Base-by-base conservation (phyloP, 2,888 invertebrate species). In the Linyphia triangularis region DNA sequence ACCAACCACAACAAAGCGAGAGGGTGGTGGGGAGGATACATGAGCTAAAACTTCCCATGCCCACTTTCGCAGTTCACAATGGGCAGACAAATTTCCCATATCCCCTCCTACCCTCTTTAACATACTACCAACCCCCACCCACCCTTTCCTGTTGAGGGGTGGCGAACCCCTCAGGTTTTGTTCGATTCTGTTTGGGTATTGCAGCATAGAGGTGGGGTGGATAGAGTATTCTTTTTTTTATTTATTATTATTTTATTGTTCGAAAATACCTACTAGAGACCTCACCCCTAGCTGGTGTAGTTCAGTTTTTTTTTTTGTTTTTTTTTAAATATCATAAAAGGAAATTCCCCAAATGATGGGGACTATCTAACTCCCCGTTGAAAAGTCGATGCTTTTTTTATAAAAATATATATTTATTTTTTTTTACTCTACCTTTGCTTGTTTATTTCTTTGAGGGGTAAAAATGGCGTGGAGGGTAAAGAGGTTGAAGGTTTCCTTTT, bases 61-160 rank as follows among this genome's bases (percentile, higher is more conserved):
- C 37, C 43, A 51, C 65, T 67, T 65, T 69, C 59, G n/a, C 33
- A 33, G n/a, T 43, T 67, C 22, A 86, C 86, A 86, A 86, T 67
- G 73, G 65, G 75, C 73, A 79, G 86, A 86, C 86, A 86, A 86
- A 86, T 86, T 86, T 86, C 86, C 86, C 86, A 86, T 86, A 86
- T 86, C 73, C 81, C 79, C 79, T 63, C 77, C 69, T 86, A 65
- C 81, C 79, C 79, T 63, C 77, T 77, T 77, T 65, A 79, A 86
- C 43, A 69, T 73, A 75, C 63, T 85, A 73, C n/a, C n/a, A n/a
- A n/a, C 67, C 86, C 86, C 51, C 86, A 81, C 86, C 86, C 86
- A 85, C 79, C 86, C 69, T 40, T 59, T 28, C 22, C 24, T 67
- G n/a, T 63, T 10, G 5, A 33, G 69, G 28, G 33, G 57, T 40